Evolutionary conservation across 1,140 invertebrate genomes (phyloP), one percentile per base, ranked within the genome.

Genomic region (Sarcophaga bullata): DNA sequence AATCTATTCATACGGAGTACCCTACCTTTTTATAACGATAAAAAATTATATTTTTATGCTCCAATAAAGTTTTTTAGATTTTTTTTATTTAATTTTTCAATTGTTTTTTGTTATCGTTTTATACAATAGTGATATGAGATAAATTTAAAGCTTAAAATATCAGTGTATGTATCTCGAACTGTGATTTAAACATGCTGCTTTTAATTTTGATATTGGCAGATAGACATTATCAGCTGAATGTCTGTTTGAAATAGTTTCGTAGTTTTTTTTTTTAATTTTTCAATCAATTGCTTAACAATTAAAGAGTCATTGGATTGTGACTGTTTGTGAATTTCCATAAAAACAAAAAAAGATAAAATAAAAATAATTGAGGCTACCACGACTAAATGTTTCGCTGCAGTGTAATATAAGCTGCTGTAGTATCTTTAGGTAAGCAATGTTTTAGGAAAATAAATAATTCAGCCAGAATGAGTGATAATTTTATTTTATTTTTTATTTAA

Each of bases 221-320:
- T 13, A 58, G 54, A 62, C n/a, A 68, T 9, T 68, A 19, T 68
- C 62, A 68, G 19, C 2, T 68, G 8, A 9, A 68, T 68, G 17
- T 68, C 19, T 8, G 17, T 68, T 68, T 68, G 17, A 0, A 68
- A 68, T 68, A 19, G 15, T 68, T 68, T 37, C 19, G 8, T 25
- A 2, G 7, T 68, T 68, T 25, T 68, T 68, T 68, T 68, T n/a
- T 68, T 68, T 3, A 68, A 19, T 25, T 8, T 25, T 68, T 68
- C 4, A 1, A 68, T 19, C 62, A 68, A 68, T 68, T 68, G n/a
- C 19, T 68, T 68, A 68, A 19, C 62, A 68, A 68, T 68, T 68
- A 19, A 37, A 68, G 62, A 19, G 62, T 68, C 62, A 68, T 68
- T 68, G 62, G 19, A 68, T 68, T 68, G n/a, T 58, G 54, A 37